Evolutionary conservation across 2,888 invertebrate genomes (phyloP).

Genomic region (Heliconius cydno): DNA sequence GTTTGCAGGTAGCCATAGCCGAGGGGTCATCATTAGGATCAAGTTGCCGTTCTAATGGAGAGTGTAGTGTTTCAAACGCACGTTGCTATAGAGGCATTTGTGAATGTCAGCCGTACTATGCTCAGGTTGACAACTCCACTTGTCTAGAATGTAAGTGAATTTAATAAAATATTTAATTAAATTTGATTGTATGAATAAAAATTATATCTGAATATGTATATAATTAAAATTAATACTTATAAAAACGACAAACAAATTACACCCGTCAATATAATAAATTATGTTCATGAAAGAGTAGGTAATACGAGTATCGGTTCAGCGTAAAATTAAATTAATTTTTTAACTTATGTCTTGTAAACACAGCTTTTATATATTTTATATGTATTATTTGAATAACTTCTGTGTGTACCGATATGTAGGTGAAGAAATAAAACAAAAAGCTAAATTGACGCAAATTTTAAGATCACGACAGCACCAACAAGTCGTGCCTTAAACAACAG

Average conservation of each 20-base stretch:
- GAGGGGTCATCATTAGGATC: constrained; percentile 71
- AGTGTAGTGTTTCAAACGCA: constrained; percentile 86
- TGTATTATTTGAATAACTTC: not conserved
- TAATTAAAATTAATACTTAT: not conserved
- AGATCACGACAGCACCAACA: not conserved
- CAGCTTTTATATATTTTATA: not conserved
- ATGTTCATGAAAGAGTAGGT: not conserved
- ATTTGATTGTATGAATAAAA: not conserved
- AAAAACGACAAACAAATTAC: not conserved
- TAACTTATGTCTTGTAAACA: not conserved
- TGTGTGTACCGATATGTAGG: not conserved
- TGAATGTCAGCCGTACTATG: constrained; percentile 92
- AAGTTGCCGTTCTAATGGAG: constrained; percentile 84
- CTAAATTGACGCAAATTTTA: not conserved
- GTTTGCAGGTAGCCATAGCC: constrained; percentile 37
- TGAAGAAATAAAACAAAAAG: not conserved
- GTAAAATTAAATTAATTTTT: not conserved
- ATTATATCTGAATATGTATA: not conserved
- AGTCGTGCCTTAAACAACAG: not conserved
- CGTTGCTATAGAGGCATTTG: constrained; percentile 87
- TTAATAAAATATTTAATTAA: not conserved
- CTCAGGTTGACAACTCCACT: constrained; percentile 89
- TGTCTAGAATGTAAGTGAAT: constrained; percentile 92
- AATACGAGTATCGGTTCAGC: not conserved
- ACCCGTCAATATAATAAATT: not conserved